phyloP scores from a whole-genome alignment of 2,797 vertebrate genomes.

The Channallabes apus region DNA sequence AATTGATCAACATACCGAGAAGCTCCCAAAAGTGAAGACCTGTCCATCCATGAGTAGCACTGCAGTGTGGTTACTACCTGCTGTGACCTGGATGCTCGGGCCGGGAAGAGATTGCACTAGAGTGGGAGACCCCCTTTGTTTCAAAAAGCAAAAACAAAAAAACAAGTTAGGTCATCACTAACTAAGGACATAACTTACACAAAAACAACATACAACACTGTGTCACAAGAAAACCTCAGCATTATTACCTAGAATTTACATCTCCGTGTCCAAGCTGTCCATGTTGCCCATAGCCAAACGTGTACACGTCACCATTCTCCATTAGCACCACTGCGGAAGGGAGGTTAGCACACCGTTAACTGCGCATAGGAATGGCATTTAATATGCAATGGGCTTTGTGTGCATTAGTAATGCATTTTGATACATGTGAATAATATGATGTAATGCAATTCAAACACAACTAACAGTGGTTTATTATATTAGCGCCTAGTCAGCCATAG shows the following conservation, averaged over 20 bases:
- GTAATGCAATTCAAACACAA: neutral
- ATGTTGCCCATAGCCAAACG: conserved; percentile 97
- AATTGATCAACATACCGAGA: conserved; percentile 83
- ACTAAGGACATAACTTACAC: neutral
- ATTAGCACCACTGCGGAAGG: conserved; percentile 88
- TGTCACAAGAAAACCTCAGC: neutral
- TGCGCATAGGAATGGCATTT: neutral
- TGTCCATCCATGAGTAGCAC: conserved; percentile 95
- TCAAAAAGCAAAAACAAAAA: conserved; percentile 25
- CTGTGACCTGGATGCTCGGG: conserved; percentile 93
- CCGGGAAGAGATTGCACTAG: conserved; percentile 92
- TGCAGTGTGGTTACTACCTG: conserved; percentile 98
- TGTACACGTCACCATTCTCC: conserved; percentile 98
- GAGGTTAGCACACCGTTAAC: neutral
- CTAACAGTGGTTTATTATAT: neutral
- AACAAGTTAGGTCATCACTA: neutral
- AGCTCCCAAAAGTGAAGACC: conserved; percentile 98
- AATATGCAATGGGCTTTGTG: neutral
- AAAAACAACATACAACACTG: neutral
- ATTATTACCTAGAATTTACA: conserved; percentile 91
- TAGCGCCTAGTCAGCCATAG: neutral
- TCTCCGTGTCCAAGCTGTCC: conserved; percentile 97
- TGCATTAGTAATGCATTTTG: neutral
- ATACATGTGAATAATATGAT: neutral
- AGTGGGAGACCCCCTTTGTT: conserved; percentile 90